These are phyloP conservation scores for Portunus trituberculatus DNA, from an alignment of 1,140 invertebrate genomes.

Conservation along the genomic window DNA sequence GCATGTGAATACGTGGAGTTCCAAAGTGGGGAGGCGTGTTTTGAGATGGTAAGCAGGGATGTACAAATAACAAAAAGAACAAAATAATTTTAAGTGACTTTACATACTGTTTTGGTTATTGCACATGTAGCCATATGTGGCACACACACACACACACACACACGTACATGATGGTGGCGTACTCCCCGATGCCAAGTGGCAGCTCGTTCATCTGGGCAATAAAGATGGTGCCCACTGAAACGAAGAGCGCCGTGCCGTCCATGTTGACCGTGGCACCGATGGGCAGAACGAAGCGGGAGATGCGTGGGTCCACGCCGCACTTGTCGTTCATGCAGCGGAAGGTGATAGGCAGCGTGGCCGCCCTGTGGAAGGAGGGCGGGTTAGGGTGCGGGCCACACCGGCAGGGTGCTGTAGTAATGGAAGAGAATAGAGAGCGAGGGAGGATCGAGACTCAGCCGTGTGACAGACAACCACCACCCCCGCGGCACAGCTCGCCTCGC, in stretches of 20 bases:
- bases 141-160: too few relatives aligned
- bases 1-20: not conserved
- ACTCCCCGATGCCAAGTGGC: slow-evolving; percentile 87
- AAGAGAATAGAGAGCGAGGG: slow-evolving; percentile 23
- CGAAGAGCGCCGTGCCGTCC: slow-evolving; percentile 96
- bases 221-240: slow-evolving; percentile 93
- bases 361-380: slow-evolving; percentile 84
- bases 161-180: slow-evolving; percentile 88
- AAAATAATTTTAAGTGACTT: too few relatives aligned
- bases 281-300: slow-evolving; percentile 94
- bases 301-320: slow-evolving; percentile 91
- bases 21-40: not conserved
- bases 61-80: too few relatives aligned
- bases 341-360: slow-evolving; percentile 96
- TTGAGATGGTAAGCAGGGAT: too few relatives aligned
- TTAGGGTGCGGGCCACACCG: not conserved
- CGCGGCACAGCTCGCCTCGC: not conserved
- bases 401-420: not conserved
- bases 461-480: slow-evolving; percentile 30
- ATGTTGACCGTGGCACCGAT: slow-evolving; percentile 96
- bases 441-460: slow-evolving; percentile 1
- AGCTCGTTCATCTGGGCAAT: slow-evolving; percentile 95
- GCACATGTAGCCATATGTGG: too few relatives aligned
- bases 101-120: too few relatives aligned
- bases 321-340: slow-evolving; percentile 97